phyloP scores from a whole-genome alignment of 2,797 vertebrate species.

The Acrocephalus scirpaceus region DNA sequence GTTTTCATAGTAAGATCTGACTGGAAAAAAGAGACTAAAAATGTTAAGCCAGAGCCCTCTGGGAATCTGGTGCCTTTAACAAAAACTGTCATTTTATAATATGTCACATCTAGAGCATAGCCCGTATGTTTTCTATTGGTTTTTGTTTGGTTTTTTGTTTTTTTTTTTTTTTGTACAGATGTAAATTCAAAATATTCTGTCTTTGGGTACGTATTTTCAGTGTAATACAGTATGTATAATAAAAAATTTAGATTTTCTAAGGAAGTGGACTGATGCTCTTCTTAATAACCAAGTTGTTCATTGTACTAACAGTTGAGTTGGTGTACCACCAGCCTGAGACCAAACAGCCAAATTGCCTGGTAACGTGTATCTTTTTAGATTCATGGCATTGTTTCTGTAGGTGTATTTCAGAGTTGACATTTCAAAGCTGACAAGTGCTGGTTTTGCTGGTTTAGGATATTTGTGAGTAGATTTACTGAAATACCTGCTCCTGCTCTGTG shows the following conservation, averaged over 20 bases:
- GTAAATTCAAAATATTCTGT: slow-evolving; percentile 67
- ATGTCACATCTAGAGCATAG: slow-evolving; percentile 61
- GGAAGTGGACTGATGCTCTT: background rate
- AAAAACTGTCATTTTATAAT: slow-evolving; percentile 70
- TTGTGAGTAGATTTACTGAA: background rate
- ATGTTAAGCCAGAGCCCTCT: slow-evolving; percentile 56
- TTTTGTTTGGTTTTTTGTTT: background rate
- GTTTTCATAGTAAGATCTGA: slow-evolving; percentile 11
- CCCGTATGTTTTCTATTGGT: slow-evolving; percentile 66
- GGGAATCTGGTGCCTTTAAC: slow-evolving; percentile 70
- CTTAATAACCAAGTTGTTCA: background rate
- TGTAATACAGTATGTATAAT: slow-evolving; percentile 75
- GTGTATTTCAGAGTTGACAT: background rate
- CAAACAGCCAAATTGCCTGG: background rate
- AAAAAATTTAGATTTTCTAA: slow-evolving; percentile 79
- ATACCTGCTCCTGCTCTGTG: background rate
- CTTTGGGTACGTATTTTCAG: slow-evolving; percentile 72
- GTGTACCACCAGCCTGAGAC: background rate
- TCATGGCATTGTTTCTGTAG: background rate
- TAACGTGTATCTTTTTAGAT: background rate
- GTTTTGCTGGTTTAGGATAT: background rate
- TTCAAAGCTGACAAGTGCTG: background rate
- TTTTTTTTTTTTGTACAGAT: slow-evolving; percentile 74
- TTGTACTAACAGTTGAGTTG: background rate
- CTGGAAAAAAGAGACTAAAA: slow-evolving; percentile 21